Evolutionary conservation across 2,797 vertebrate species (phyloP).

Genomic region (Esox masquinongy): DNA sequence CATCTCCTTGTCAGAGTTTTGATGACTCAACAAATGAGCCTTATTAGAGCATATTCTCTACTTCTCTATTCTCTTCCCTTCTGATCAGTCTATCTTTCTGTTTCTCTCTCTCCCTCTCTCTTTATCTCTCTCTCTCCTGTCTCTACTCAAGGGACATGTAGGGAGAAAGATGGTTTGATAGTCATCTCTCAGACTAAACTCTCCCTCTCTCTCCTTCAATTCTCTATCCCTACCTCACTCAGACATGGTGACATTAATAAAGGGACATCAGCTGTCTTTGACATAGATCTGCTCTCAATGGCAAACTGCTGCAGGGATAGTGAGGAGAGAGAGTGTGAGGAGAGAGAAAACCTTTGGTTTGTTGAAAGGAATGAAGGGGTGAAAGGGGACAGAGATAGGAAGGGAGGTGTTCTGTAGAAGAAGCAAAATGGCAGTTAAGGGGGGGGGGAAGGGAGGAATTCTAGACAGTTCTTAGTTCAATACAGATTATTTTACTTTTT

Average conservation of each 20-base stretch:
- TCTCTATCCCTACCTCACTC: slow-evolving; percentile 44
- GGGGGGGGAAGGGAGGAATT: slow-evolving; percentile 1
- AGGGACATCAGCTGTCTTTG: slow-evolving; percentile 51
- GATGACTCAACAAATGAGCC: neutral
- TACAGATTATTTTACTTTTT: neutral
- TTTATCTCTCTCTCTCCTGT: slow-evolving; percentile 27
- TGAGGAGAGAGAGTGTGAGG: slow-evolving; percentile 26
- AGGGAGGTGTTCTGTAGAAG: neutral
- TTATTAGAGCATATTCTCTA: slow-evolving; percentile 21
- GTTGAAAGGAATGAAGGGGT: slow-evolving; percentile 39
- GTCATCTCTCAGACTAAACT: slow-evolving; percentile 56
- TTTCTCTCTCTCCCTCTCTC: slow-evolving; percentile 45
- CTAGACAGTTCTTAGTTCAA: slow-evolving; percentile 8
- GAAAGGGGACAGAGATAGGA: slow-evolving; percentile 27
- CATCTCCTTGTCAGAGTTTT: slow-evolving; percentile 9
- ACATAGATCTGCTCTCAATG: slow-evolving; percentile 45
- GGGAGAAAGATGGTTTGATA: slow-evolving; percentile 38
- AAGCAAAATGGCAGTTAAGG: slow-evolving; percentile 10
- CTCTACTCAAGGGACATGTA: slow-evolving; percentile 12
- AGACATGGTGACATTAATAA: slow-evolving; percentile 73
- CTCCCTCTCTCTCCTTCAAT: slow-evolving; percentile 33
- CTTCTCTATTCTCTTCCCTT: neutral
- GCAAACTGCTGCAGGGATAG: slow-evolving; percentile 34
- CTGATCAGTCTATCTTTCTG: slow-evolving; percentile 36
- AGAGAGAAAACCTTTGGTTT: neutral